Conservation (phyloP, 2,888 invertebrate genomes). For the Nineta flava region DNA sequence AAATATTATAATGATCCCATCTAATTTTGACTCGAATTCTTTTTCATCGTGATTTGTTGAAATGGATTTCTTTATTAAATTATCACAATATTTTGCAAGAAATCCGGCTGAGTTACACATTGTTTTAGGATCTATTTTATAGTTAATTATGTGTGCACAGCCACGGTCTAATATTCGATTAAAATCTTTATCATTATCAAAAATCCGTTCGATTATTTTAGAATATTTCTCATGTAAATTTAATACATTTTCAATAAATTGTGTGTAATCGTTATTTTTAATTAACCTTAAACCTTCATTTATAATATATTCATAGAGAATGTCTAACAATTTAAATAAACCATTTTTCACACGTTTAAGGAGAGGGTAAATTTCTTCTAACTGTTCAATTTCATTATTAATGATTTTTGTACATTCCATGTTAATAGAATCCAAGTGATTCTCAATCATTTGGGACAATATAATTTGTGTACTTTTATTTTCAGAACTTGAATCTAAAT, state of each 20-base stretch:
- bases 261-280: no score
- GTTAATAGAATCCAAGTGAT: neutral
- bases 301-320: neutral
- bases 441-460: neutral
- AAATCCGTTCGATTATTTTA: neutral
- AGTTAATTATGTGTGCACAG: neutral
- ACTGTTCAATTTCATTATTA: neutral
- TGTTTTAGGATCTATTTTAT: neutral
- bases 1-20: neutral
- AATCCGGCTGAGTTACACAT: neutral
- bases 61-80: neutral
- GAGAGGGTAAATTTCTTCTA: neutral
- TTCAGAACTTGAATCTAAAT: no score
- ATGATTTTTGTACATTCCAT: neutral
- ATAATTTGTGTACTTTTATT: neutral
- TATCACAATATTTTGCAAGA: neutral
- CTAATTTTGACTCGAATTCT: neutral
- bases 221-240: neutral
- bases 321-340: neutral
- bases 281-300: no score
- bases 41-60: neutral
- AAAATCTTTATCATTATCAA: neutral
- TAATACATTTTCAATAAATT: neutral
- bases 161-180: neutral
- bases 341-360: neutral